A percentile compares a stretch with the other conserved stretches of the same genome.
These are phyloP conservation scores for Diceros bicornis DNA, from an alignment of 2,797 vertebrate species.

Conservation along the genomic window DNA sequence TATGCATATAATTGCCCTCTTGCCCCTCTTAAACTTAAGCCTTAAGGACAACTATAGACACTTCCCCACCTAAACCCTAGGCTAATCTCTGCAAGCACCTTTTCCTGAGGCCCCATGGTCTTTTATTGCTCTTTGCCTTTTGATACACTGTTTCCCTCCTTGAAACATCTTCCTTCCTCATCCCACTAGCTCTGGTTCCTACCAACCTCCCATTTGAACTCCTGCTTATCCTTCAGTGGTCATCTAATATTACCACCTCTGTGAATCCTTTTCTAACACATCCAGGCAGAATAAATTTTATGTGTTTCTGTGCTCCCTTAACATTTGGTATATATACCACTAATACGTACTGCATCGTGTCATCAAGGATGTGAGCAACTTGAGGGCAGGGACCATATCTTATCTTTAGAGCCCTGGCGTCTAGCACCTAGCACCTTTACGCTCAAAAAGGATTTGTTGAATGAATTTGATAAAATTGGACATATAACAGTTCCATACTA, in stretches of 20 bases:
- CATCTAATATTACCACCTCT: neutral
- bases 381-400: neutral
- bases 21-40: neutral
- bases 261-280: neutral
- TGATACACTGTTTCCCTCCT: neutral
- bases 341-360: neutral
- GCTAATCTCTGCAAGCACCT: neutral
- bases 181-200: neutral
- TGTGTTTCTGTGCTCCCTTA: neutral
- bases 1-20: neutral
- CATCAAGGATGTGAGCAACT: neutral
- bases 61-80: neutral
- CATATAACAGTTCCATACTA: neutral
- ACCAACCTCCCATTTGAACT: neutral
- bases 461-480: constrained; percentile 27
- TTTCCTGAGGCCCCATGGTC: neutral
- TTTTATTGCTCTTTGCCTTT: neutral
- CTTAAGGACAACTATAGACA: neutral
- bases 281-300: neutral
- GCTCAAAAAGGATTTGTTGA: neutral
- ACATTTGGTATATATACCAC: neutral
- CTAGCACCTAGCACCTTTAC: neutral
- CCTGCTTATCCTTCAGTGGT: neutral
- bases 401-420: neutral
- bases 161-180: neutral